Base-by-base conservation (phyloP, 2,797 vertebrate genomes). In the Lagodon rhomboides region DNA sequence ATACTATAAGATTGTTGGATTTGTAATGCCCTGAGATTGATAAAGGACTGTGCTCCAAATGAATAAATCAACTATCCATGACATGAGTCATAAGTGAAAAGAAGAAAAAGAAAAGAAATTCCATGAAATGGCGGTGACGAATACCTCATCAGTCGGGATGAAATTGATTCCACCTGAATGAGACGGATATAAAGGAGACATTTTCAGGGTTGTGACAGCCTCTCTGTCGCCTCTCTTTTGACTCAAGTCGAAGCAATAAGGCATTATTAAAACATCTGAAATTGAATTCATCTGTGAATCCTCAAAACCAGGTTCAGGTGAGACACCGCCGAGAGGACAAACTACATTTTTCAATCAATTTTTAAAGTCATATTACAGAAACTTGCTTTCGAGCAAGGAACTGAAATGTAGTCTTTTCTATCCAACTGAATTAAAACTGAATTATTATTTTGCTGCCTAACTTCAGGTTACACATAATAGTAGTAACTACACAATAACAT, bases 21-120 rank as follows among this genome's bases (percentile, higher is more conserved):
- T 47, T 50, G 22, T n/a, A 43, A 41, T 82, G 61, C 60, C 11
- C 13, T 12, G 7, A 7, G 41, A 80, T 79, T 46, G 53, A 64
- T 44, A 72, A 41, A 23, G 41, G 17, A 55, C 72, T 41, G 51
- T 23, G 47, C 72, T 71, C 50, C 43, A 46, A 70, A 84, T 34
- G 5, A 78, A 75, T 61, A 55, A 74, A 86, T 70, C n/a, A 73
- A 20, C 10, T 50, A 71, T 61, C 59, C 50, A 3, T 51, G 18
- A 58, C 43, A 80, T 46, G 53, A 86, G n/a, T 74, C 54, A 60
- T 23, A 30, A 8, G 38, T 11, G 41, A 50, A 75, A 81, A 61
- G 15, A 43, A 43, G n/a, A 69, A 23, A 12, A 44, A 54, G 22
- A 58, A 62, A 53, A 30, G 5, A 49, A 65, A 85, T 46, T 38